Percentiles rank a stretch among this genome's conserved stretches.
These are phyloP conservation scores for Eidolon dupreanum DNA, from an alignment of 2,797 vertebrate genomes.

Conservation along the genomic window DNA sequence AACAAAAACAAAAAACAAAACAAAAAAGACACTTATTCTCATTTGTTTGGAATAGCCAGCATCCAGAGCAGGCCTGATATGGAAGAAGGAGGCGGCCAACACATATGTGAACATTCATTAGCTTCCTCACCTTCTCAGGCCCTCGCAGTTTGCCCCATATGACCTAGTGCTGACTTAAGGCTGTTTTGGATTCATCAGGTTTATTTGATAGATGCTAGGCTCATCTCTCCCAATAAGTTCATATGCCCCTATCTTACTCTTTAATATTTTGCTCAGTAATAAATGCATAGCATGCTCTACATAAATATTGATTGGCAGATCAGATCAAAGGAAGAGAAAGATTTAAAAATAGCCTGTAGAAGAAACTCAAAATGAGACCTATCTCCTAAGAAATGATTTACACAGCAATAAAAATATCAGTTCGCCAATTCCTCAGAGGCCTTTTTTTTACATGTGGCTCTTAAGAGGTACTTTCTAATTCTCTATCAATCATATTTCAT, in stretches of 20 bases:
- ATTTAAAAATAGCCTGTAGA: not conserved
- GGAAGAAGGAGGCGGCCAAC: rapidly evolving
- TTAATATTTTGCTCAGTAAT: not conserved
- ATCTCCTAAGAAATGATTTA: not conserved
- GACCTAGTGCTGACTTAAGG: no score
- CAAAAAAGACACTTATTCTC: not conserved
- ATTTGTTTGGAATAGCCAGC: not conserved
- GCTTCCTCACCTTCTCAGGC: not conserved
- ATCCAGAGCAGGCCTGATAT: not conserved
- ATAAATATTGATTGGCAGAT: not conserved
- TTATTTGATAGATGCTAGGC: not conserved
- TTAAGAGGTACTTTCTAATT: not conserved
- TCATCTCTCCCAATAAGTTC: not conserved
- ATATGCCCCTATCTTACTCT: not conserved
- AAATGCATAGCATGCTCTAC: not conserved
- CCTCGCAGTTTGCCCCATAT: rapidly evolving
- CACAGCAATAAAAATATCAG: not conserved
- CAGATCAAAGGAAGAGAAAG: not conserved
- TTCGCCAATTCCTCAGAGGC: rapidly evolving
- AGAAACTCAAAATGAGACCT: not conserved
- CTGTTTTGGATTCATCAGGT: not conserved
- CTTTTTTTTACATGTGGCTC: not conserved
- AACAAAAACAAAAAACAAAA: not conserved
- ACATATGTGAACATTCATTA: rapidly evolving
- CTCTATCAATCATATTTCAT: not conserved